Percentiles rank a stretch among this genome's conserved stretches.
Conservation (phyloP, 2,888 invertebrate species). For the Harmothoe impar region DNA sequence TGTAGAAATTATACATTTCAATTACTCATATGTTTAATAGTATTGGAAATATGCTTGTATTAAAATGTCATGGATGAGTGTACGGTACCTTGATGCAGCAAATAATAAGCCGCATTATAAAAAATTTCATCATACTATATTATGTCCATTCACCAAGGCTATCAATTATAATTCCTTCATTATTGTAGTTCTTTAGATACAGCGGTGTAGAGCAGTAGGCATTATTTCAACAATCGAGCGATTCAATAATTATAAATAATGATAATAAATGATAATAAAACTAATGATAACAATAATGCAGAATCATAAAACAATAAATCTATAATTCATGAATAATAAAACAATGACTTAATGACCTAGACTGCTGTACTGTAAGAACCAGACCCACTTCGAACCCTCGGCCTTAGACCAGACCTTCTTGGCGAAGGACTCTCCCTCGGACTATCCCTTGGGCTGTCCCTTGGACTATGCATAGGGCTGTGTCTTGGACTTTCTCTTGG, state of each 20-base stretch:
- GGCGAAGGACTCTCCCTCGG: constrained; percentile 58
- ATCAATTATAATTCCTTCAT: too few species aligned
- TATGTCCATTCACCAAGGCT: too few species aligned
- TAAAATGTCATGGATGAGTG: background rate
- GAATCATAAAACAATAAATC: background rate
- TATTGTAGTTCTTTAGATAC: too few species aligned
- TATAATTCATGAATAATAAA: background rate
- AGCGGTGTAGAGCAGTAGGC: too few species aligned
- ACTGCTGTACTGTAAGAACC: constrained; percentile 31
- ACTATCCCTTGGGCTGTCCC: constrained; percentile 61
- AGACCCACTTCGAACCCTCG: constrained; percentile 17
- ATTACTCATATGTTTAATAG: background rate
- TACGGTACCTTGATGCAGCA: too few species aligned
- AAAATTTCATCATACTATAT: too few species aligned
- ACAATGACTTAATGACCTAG: background rate
- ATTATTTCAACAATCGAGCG: too few species aligned
- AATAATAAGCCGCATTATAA: too few species aligned
- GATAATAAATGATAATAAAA: background rate
- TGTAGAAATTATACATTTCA: background rate
- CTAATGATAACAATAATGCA: background rate
- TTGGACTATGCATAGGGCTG: constrained; percentile 55
- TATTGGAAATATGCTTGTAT: background rate
- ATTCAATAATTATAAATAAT: background rate
- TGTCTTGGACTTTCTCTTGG: constrained; percentile 61
- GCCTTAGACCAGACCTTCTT: background rate